Evolutionary conservation across 2,797 vertebrate genomes (phyloP).

Genomic region (Mus spretus): DNA sequence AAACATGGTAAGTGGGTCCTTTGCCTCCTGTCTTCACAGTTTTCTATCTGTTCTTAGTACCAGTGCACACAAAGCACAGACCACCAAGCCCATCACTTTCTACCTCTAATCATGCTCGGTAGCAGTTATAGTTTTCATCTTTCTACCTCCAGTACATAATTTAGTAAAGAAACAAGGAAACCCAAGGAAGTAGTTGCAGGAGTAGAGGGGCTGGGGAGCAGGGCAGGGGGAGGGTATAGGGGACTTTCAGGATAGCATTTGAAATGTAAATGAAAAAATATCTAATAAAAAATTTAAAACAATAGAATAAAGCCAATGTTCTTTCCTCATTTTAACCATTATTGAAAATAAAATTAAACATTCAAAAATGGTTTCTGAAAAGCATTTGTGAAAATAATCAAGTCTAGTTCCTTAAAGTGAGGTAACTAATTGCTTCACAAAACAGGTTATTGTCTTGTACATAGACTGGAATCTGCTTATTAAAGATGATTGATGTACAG

Average conservation of each 20-base stretch:
- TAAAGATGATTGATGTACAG: constrained; percentile 18
- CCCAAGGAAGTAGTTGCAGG: no score
- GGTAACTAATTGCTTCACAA: background rate
- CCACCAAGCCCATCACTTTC: background rate
- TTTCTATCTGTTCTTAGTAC: background rate
- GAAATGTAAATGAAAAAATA: no score
- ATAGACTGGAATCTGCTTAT: background rate
- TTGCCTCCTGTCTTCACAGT: background rate
- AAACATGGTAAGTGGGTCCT: background rate
- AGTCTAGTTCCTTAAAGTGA: background rate
- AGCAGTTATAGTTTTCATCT: background rate
- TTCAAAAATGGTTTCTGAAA: background rate
- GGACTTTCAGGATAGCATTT: no score
- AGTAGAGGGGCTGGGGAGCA: no score
- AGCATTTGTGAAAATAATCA: background rate
- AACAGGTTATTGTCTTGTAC: background rate
- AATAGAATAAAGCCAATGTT: background rate
- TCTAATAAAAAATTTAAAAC: no score
- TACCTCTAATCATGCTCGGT: background rate
- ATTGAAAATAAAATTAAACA: background rate
- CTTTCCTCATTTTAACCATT: background rate
- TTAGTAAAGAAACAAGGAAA: background rate
- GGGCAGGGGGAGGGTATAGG: no score
- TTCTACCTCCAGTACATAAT: background rate
- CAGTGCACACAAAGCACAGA: background rate